These are phyloP conservation scores for Mesopsocus fuscifrons DNA, from an alignment of 2,888 invertebrate genomes.

Conservation along the genomic window DNA sequence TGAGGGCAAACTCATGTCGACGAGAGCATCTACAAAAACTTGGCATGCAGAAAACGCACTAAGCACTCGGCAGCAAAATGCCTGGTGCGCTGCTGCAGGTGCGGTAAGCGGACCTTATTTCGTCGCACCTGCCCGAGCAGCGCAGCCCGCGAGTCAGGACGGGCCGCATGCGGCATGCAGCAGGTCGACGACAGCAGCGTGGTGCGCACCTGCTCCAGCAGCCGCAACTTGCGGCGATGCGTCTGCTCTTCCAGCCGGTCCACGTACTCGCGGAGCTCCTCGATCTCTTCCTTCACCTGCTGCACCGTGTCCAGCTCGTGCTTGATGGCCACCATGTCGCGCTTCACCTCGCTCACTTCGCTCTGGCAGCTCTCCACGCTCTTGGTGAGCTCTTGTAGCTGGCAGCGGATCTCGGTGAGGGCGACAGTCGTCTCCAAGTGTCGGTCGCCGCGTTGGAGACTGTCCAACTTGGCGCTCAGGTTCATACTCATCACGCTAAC, in stretches of 20 bases:
- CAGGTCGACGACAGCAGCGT: constrained; percentile 1
- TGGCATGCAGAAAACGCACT: no score
- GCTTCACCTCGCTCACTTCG: constrained; percentile 77
- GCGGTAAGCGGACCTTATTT: no score
- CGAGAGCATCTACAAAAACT: no score
- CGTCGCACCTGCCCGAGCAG: no score
- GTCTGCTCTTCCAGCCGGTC: constrained; percentile 83
- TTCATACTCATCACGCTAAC: constrained; percentile 96
- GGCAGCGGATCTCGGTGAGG: constrained; percentile 80
- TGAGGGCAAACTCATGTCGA: no score
- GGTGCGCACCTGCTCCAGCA: constrained; percentile 70
- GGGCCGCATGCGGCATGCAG: constrained; percentile 6
- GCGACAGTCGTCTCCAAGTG: constrained; percentile 86
- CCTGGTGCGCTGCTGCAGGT: no score
- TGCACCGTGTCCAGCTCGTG: constrained; percentile 86
- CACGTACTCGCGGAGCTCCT: constrained; percentile 79
- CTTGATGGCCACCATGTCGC: constrained; percentile 90
- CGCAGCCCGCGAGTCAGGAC: no score
- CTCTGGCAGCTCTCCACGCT: constrained; percentile 90
- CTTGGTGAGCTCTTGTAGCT: constrained; percentile 83
- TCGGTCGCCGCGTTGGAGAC: constrained; percentile 70
- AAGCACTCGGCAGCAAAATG: no score
- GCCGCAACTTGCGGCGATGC: constrained; percentile 71
- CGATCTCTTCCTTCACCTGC: constrained; percentile 88
- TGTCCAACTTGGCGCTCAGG: constrained; percentile 84